These are phyloP conservation scores for Drosophila sproati DNA, from an alignment of 1,140 invertebrate species.

Conservation along the genomic window DNA sequence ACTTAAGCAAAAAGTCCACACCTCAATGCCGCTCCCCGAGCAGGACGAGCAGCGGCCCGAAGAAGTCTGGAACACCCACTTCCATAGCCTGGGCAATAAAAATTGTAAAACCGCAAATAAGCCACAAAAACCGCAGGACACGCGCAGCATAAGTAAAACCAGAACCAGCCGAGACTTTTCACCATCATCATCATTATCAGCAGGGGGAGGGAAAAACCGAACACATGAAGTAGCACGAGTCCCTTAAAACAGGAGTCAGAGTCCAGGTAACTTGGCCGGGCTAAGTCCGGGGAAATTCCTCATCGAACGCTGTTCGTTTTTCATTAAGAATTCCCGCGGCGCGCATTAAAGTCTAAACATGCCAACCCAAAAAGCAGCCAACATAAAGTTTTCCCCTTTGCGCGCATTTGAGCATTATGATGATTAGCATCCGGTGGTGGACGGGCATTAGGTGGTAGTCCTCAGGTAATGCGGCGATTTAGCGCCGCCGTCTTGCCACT, in stretches of 20 bases:
- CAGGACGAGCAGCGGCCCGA: neutral
- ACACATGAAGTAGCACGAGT: conserved; percentile 44
- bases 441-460: neutral
- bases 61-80: conserved; percentile 52
- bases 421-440: conserved; percentile 74
- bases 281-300: conserved; percentile 58
- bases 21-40: conserved; percentile 41
- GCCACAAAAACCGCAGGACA: conserved; percentile 71
- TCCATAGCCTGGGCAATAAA: conserved; percentile 57
- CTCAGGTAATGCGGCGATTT: conserved; percentile 54
- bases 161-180: neutral
- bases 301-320: conserved; percentile 39
- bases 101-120: conserved; percentile 70
- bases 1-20: conserved; percentile 71
- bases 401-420: conserved; percentile 54
- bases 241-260: neutral
- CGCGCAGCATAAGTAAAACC: conserved; percentile 59
- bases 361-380: conserved; percentile 59
- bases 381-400: conserved; percentile 56
- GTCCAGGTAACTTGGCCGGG: conserved; percentile 53
- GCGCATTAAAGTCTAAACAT: conserved; percentile 82
- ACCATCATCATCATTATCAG: conserved; percentile 57
- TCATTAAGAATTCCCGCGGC: conserved; percentile 82
- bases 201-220: conserved; percentile 57
- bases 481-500: conserved; percentile 58